Evolutionary conservation across 1,140 invertebrate genomes (phyloP).

Genomic region (Danaus plexippus): DNA sequence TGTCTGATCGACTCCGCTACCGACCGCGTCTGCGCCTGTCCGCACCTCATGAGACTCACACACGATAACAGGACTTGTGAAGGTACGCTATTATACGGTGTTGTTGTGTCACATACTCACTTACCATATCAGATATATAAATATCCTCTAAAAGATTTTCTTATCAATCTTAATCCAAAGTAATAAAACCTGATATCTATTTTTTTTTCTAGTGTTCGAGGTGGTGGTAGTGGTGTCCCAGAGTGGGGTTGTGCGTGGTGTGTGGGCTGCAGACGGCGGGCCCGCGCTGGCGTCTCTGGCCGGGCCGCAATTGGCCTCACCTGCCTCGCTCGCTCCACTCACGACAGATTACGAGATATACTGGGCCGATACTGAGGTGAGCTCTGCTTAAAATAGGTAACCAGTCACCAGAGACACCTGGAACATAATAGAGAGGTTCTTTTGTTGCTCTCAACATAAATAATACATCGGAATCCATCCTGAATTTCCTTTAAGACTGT

Average conservation of each 20-base stretch:
- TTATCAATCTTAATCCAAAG: no score
- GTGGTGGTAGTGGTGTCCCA: slow-evolving; percentile 82
- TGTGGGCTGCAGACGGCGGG: slow-evolving; percentile 82
- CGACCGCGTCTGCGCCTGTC: slow-evolving; percentile 79
- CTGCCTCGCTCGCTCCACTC: slow-evolving; percentile 80
- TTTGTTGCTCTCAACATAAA: no score
- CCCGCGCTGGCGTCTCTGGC: slow-evolving; percentile 85
- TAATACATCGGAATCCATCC: no score
- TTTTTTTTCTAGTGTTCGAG: slow-evolving; percentile 76
- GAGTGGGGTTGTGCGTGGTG: slow-evolving; percentile 85
- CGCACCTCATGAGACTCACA: slow-evolving; percentile 74
- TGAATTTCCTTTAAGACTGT: no score
- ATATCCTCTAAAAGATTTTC: no score
- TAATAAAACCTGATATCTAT: neutral
- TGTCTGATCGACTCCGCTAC: slow-evolving; percentile 85
- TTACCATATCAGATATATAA: no score
- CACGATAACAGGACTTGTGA: slow-evolving; percentile 74
- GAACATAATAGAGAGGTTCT: no score
- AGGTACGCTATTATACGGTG: slow-evolving; percentile 47
- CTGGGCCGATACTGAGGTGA: slow-evolving; percentile 82
- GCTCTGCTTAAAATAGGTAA: neutral
- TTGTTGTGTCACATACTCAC: no score
- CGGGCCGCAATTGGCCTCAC: slow-evolving; percentile 76
- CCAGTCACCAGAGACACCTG: no score
- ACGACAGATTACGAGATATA: slow-evolving; percentile 78